A percentile compares a stretch with the other conserved stretches of the same genome.
phyloP scores from a whole-genome alignment of 1,140 invertebrate species.

The Ooceraea biroi region DNA sequence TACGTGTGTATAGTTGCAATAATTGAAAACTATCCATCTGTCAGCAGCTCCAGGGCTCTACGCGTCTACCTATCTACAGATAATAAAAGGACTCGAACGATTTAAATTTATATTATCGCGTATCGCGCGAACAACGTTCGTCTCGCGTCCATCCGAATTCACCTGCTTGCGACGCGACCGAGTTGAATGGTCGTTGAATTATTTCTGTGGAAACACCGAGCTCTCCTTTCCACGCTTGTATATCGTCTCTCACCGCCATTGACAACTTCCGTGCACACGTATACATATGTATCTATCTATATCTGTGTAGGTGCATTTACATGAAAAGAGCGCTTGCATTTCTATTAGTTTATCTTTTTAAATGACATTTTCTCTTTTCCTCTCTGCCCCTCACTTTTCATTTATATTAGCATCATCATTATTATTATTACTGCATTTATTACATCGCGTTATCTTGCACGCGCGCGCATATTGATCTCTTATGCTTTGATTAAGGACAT shows the following conservation, averaged over 20 bases:
- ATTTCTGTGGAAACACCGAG: slow-evolving; percentile 54
- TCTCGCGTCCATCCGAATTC: slow-evolving; percentile 42
- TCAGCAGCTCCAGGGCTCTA: too few species aligned
- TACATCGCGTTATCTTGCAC: not conserved
- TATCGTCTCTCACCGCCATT: not conserved
- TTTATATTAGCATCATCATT: slow-evolving; percentile 6
- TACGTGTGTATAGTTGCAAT: too few species aligned
- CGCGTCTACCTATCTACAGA: too few species aligned
- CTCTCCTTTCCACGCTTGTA: slow-evolving; percentile 1
- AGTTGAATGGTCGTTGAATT: slow-evolving; percentile 58
- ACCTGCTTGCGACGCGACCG: slow-evolving; percentile 9
- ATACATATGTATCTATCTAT: not conserved
- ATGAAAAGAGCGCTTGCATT: not conserved
- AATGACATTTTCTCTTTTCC: not conserved
- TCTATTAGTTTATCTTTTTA: not conserved
- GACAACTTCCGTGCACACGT: not conserved
- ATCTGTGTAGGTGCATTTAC: not conserved
- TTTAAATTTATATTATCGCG: too few species aligned
- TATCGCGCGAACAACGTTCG: not conserved
- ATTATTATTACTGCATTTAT: not conserved
- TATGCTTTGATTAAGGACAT: slow-evolving; percentile 5
- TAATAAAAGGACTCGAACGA: too few species aligned
- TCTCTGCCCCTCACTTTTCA: too few species aligned
- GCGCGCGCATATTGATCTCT: not conserved
- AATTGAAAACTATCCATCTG: too few species aligned